These are phyloP conservation scores for Fratercula arctica DNA, from an alignment of 2,797 vertebrate genomes.

Conservation along the genomic window DNA sequence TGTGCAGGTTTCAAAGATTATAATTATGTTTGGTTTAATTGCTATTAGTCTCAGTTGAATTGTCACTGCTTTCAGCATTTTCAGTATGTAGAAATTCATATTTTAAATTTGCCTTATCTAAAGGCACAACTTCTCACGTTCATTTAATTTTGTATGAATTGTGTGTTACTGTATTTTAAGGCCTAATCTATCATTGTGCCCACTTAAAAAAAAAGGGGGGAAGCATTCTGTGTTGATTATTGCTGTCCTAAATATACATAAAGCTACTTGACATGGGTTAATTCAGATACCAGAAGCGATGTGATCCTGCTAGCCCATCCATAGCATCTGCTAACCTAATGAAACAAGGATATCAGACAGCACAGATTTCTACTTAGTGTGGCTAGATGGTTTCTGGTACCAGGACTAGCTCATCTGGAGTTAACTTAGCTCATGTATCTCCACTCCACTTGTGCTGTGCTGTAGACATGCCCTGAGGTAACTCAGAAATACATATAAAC, in stretches of 20 bases:
- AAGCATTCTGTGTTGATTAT: neutral
- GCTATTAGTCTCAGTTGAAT: conserved; percentile 38
- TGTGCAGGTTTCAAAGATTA: conserved; percentile 31
- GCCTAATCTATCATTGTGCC: neutral
- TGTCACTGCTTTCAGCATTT: conserved; percentile 14
- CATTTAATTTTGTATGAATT: neutral
- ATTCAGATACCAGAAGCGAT: neutral
- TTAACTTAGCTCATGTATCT: neutral
- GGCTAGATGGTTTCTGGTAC: neutral
- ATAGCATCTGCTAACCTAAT: neutral
- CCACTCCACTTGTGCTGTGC: neutral
- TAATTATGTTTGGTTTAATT: conserved; percentile 53
- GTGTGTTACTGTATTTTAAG: neutral
- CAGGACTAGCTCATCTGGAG: neutral
- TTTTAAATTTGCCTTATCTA: neutral
- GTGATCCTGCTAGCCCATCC: neutral
- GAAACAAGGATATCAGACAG: neutral
- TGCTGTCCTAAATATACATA: neutral
- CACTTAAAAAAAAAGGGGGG: neutral
- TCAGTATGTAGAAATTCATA: neutral
- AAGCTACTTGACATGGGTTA: neutral
- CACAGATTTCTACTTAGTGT: neutral
- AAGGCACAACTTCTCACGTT: neutral
- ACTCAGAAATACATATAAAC: neutral
- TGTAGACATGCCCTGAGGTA: neutral